Evolutionary conservation across 2,113 vertebrate genomes (phyloP).

Genomic region (Gambusia holbrooki): DNA sequence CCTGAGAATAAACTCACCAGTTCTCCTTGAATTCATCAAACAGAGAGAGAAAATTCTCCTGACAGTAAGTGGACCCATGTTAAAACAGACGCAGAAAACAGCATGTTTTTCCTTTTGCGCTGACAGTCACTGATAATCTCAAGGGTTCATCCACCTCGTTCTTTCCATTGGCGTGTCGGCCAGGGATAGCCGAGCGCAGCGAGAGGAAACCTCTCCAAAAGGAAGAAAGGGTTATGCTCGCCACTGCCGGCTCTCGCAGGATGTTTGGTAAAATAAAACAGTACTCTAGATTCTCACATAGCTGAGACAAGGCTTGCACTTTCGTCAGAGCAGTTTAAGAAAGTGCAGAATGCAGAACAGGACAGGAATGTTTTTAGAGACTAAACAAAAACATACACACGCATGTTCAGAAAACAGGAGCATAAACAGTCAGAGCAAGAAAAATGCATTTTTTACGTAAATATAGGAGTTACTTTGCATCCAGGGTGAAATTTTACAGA

Average conservation of each 20-base stretch:
- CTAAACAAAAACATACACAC: too few species aligned
- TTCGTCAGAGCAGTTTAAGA: not conserved
- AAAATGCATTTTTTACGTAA: too few species aligned
- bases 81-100: constrained; percentile 35
- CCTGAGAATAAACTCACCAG: constrained; percentile 4
- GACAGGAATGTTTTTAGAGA: not conserved
- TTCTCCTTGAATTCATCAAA: constrained; percentile 55
- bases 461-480: too few species aligned
- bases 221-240: constrained; percentile 19
- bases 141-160: constrained; percentile 40
- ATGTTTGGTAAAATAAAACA: constrained; percentile 39
- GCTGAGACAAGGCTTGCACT: not conserved
- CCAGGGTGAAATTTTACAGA: too few species aligned
- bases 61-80: constrained; percentile 65
- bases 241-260: constrained; percentile 10
- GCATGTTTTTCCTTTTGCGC: constrained; percentile 46
- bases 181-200: constrained; percentile 36
- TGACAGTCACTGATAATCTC: constrained; percentile 47
- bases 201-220: constrained; percentile 43
- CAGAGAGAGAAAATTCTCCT: constrained; percentile 52
- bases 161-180: constrained; percentile 42
- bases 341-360: not conserved
- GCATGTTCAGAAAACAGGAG: too few species aligned
- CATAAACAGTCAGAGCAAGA: too few species aligned
- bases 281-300: constrained; percentile 20